Conservation (phyloP, 2,888 invertebrate species). For the Halictus quadricinctus region DNA sequence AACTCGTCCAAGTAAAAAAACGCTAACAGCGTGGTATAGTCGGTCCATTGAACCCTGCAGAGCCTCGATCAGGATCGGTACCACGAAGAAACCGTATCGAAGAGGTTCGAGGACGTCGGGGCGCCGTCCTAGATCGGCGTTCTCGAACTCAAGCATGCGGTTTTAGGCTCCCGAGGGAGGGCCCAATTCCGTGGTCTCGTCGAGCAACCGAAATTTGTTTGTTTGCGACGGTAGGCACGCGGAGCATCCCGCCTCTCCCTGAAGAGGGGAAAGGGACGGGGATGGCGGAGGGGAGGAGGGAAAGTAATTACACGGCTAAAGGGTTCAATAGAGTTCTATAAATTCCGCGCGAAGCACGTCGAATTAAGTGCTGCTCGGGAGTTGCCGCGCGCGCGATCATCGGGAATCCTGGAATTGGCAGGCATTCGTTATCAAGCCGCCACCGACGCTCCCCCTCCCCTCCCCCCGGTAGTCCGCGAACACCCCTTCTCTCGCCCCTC, state of each 20-base stretch:
- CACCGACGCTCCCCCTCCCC: neutral
- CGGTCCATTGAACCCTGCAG: neutral
- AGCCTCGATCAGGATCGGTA: neutral
- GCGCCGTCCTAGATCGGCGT: neutral
- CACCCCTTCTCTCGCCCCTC: neutral
- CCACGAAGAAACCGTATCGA: neutral
- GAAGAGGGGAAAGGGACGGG: neutral
- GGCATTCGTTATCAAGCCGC: slow-evolving; percentile 52
- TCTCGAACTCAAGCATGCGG: slow-evolving; percentile 10
- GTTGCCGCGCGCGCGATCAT: slow-evolving; percentile 34
- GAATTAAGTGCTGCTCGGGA: slow-evolving; percentile 46
- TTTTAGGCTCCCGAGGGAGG: neutral
- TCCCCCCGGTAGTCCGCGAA: neutral
- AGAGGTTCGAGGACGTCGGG: neutral
- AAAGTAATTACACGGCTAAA: slow-evolving; percentile 14
- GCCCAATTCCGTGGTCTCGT: neutral
- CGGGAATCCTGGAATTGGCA: slow-evolving; percentile 57
- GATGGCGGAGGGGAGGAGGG: neutral
- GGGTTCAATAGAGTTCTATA: slow-evolving; percentile 46
- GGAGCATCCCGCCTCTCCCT: neutral
- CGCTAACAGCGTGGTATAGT: neutral
- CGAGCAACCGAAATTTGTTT: neutral
- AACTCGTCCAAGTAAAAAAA: neutral
- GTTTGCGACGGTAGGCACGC: slow-evolving; percentile 18
- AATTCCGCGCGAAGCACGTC: slow-evolving; percentile 40